phyloP scores from a whole-genome alignment of 1,140 invertebrate species.

The Melanaphis sacchari region DNA sequence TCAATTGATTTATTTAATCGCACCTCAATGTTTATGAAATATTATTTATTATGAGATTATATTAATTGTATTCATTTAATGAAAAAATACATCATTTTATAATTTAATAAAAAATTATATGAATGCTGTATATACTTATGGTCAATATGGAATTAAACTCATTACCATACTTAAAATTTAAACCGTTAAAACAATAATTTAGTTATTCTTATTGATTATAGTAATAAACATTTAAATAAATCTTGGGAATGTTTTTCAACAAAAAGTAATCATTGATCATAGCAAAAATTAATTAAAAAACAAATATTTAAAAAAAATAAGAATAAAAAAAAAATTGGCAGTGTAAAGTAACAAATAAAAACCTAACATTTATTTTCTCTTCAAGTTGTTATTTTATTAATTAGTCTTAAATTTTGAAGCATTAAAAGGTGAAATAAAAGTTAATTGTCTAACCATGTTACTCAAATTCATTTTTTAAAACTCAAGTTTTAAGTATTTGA shows the following conservation, averaged over 20 bases:
- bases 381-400: not conserved
- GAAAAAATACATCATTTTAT: not conserved
- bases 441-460: not conserved
- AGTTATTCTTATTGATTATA: not conserved
- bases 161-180: not conserved
- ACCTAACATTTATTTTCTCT: not conserved
- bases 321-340: conserved; percentile 14
- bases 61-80: not conserved
- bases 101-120: not conserved
- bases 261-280: conserved; percentile 22
- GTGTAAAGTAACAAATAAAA: conserved; percentile 26
- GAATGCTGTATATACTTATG: not conserved
- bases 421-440: not conserved
- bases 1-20: not conserved
- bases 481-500: not conserved
- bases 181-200: not conserved
- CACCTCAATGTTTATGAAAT: not conserved
- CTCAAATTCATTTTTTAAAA: not conserved
- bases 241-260: conserved; percentile 41
- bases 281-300: conserved; percentile 11
- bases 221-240: conserved; percentile 23
- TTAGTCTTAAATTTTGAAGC: not conserved
- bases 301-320: not conserved
- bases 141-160: not conserved
- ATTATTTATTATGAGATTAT: not conserved